These are phyloP conservation scores for Melanostoma mellinum DNA, from an alignment of 2,888 invertebrate genomes.

Conservation along the genomic window DNA sequence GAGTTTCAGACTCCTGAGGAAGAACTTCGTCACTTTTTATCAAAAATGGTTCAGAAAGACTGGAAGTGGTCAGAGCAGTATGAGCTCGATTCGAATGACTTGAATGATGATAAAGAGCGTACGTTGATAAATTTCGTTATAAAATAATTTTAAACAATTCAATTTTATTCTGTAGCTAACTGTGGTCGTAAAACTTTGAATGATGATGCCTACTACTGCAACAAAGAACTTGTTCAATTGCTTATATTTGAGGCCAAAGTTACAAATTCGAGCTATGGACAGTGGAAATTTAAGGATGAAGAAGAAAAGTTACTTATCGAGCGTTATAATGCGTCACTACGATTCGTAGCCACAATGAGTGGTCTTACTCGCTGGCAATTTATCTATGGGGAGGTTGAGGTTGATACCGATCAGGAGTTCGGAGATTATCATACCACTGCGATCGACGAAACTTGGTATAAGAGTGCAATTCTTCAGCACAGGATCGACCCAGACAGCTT, in stretches of 20 bases:
- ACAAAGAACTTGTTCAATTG: slow-evolving; percentile 91
- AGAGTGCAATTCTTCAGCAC: slow-evolving; percentile 93
- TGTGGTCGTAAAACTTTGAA: slow-evolving; percentile 86
- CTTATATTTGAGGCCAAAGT: slow-evolving; percentile 93
- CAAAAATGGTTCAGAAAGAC: slow-evolving; percentile 84
- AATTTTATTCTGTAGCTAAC: slow-evolving; percentile 83
- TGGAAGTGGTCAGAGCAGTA: slow-evolving; percentile 87
- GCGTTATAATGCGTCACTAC: slow-evolving; percentile 88
- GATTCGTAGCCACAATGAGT: slow-evolving; percentile 94
- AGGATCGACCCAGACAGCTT: slow-evolving; percentile 89
- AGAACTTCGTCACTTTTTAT: slow-evolving; percentile 89
- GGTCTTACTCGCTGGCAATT: slow-evolving; percentile 95
- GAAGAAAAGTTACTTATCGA: slow-evolving; percentile 84
- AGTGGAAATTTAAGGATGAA: slow-evolving; percentile 83
- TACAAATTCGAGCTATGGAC: slow-evolving; percentile 84
- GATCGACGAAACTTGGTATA: slow-evolving; percentile 95
- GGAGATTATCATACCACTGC: slow-evolving; percentile 89
- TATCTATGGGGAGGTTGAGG: slow-evolving; percentile 85
- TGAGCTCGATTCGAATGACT: slow-evolving; percentile 76
- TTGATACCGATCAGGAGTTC: slow-evolving; percentile 85
- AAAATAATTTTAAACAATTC: background rate
- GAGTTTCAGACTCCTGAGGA: slow-evolving; percentile 88
- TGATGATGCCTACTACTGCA: slow-evolving; percentile 91
- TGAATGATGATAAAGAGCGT: slow-evolving; percentile 79
- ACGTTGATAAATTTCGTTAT: slow-evolving; percentile 43